Conservation (phyloP, 30 jellyfish, hydroid and myxozoan genomes). For the Calvadosia cruxmelitensis region DNA sequence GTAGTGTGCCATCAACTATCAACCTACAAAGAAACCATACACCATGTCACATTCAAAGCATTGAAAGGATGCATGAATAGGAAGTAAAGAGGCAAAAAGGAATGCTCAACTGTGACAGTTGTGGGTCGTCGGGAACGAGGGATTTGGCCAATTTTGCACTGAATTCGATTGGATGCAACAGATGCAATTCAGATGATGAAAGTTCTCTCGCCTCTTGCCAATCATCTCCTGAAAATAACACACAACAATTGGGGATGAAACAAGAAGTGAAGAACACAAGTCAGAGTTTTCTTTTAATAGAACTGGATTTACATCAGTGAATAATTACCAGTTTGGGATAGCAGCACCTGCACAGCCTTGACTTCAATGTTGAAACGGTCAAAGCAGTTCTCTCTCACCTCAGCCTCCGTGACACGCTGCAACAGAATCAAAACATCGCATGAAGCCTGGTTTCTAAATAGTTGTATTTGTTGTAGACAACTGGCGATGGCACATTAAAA, state of each 20-base stretch:
- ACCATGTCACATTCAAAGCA: no score
- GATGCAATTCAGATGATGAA: conserved; percentile 32
- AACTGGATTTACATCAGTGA: neutral
- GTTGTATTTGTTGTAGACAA: no score
- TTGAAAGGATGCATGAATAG: no score
- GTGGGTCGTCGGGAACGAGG: conserved; percentile 82
- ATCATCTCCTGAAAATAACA: conserved; percentile 34
- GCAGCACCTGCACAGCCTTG: conserved; percentile 63
- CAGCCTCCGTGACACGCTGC: neutral
- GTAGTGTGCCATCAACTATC: neutral
- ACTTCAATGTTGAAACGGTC: conserved; percentile 57
- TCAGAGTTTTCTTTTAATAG: neutral
- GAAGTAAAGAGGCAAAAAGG: no score
- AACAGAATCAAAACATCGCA: no score
- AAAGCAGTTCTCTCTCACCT: conserved; percentile 76
- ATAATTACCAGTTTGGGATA: conserved; percentile 49
- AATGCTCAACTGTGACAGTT: conserved; percentile 93
- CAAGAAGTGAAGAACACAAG: neutral
- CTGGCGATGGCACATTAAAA: no score
- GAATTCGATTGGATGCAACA: conserved; percentile 71
- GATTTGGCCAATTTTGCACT: conserved; percentile 83
- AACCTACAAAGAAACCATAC: neutral
- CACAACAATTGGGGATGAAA: neutral
- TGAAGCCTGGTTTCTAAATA: no score
- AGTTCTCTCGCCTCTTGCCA: conserved; percentile 49